A percentile compares a stretch with the other conserved stretches of the same genome.
Evolutionary conservation across 2,797 vertebrate species (phyloP).

Genomic region (Siniperca obscura): DNA sequence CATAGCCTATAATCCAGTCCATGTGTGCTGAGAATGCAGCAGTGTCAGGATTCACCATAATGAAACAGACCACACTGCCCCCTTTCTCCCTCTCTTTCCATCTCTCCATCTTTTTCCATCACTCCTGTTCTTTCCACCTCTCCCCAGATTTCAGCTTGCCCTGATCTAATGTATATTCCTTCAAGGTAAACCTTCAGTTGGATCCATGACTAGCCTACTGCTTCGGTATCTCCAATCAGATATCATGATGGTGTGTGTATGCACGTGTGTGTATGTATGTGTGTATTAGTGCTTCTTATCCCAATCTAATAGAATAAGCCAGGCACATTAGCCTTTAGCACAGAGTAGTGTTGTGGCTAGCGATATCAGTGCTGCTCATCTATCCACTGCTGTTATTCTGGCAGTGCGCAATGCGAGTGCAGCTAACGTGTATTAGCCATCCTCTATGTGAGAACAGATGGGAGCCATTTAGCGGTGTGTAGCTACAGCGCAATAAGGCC

Average conservation of each 20-base stretch:
- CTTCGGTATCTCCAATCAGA: constrained; percentile 73
- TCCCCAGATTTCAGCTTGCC: constrained; percentile 42
- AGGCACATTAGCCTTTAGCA: constrained; percentile 83
- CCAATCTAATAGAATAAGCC: constrained; percentile 86
- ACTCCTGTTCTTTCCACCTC: constrained; percentile 70
- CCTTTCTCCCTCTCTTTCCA: constrained; percentile 77
- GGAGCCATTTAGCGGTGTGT: constrained; percentile 85
- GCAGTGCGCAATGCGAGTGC: constrained; percentile 67
- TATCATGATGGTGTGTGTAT: constrained; percentile 51
- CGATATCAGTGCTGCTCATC: constrained; percentile 84
- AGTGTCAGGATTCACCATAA: constrained; percentile 86
- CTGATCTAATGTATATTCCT: constrained; percentile 54
- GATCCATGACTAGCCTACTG: constrained; percentile 51
- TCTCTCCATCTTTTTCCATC: constrained; percentile 77
- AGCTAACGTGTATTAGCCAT: constrained; percentile 83
- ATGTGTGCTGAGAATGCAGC: constrained; percentile 85
- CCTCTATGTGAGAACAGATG: constrained; percentile 82
- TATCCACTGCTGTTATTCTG: constrained; percentile 84
- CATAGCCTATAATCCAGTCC: constrained; percentile 84
- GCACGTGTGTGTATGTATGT: constrained; percentile 31
- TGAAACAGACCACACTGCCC: constrained; percentile 83
- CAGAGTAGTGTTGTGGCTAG: constrained; percentile 76
- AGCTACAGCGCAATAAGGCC: constrained; percentile 83
- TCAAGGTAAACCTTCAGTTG: constrained; percentile 66
- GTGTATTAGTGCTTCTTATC: constrained; percentile 78